Conservation (phyloP, 2,113 vertebrate species). For the Pterocles burchelli region DNA sequence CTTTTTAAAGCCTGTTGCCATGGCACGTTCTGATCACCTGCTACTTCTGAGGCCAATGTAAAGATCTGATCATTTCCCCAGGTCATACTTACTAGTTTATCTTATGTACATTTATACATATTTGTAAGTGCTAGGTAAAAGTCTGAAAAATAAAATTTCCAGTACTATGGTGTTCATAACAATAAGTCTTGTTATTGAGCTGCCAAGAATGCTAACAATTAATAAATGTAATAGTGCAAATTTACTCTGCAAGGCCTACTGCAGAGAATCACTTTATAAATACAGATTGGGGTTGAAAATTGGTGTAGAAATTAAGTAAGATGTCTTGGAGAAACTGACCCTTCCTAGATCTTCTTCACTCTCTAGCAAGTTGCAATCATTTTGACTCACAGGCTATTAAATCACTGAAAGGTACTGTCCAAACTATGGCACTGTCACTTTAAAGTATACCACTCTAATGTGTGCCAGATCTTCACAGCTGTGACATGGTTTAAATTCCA, state of each 20-base stretch:
- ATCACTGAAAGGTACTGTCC: constrained; percentile 84
- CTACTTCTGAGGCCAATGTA: constrained; percentile 78
- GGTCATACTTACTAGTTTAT: constrained; percentile 76
- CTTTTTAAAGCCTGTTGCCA: constrained; percentile 83
- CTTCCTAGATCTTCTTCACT: constrained; percentile 74
- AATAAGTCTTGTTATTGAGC: constrained; percentile 75
- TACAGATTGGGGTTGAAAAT: constrained; percentile 71
- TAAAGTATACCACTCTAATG: constrained; percentile 78
- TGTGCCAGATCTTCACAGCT: constrained; percentile 87
- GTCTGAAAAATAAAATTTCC: constrained; percentile 80
- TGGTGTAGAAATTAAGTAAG: constrained; percentile 67
- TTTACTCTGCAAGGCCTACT: constrained; percentile 71
- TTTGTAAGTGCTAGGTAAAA: constrained; percentile 84
- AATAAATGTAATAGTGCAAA: constrained; percentile 84
- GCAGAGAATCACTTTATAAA: constrained; percentile 77
- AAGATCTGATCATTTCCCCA: constrained; percentile 78
- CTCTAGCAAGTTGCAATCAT: constrained; percentile 76
- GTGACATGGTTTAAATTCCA: constrained; percentile 86
- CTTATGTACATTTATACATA: constrained; percentile 83
- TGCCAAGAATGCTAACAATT: constrained; percentile 80
- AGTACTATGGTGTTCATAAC: constrained; percentile 77
- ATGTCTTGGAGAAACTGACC: constrained; percentile 76
- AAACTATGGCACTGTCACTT: constrained; percentile 85
- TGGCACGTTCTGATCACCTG: constrained; percentile 75
- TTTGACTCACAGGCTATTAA: constrained; percentile 84